These are phyloP conservation scores for Plebejus melissa DNA, from an alignment of 2,888 invertebrate species.

Conservation along the genomic window DNA sequence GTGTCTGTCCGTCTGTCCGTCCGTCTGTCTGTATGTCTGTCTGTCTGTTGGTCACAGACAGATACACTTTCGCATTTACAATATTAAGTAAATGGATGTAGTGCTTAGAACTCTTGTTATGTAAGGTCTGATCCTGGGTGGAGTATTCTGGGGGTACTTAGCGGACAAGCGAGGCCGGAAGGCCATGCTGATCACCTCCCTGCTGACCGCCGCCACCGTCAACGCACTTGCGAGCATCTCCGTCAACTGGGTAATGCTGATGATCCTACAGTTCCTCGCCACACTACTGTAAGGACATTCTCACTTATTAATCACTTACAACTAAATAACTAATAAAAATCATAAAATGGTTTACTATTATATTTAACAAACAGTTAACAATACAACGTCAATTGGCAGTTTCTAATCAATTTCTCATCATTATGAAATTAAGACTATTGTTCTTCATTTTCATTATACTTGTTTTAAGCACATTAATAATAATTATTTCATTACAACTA, in stretches of 20 bases:
- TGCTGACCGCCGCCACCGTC: conserved; percentile 46
- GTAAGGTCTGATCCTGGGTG: conserved; percentile 54
- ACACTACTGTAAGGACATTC: conserved; percentile 53
- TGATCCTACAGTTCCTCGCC: conserved; percentile 54
- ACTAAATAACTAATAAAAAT: too few relatives aligned
- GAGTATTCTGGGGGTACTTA: conserved; percentile 59
- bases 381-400: background rate
- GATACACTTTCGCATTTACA: too few relatives aligned
- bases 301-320: background rate
- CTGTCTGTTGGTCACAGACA: too few relatives aligned
- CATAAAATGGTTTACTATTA: too few relatives aligned
- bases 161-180: conserved; percentile 59
- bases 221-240: conserved; percentile 60
- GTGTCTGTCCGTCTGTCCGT: too few relatives aligned
- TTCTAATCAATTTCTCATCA: background rate
- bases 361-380: too few relatives aligned
- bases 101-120: too few relatives aligned
- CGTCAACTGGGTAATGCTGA: conserved; percentile 65
- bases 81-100: too few relatives aligned
- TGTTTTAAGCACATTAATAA: background rate
- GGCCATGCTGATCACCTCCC: conserved; percentile 49
- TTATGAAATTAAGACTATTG: background rate
- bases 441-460: background rate
- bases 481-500: background rate
- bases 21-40: too few relatives aligned